These are phyloP conservation scores for Zosterops pallidus DNA, from an alignment of 2,113 vertebrate genomes.

Conservation along the genomic window DNA sequence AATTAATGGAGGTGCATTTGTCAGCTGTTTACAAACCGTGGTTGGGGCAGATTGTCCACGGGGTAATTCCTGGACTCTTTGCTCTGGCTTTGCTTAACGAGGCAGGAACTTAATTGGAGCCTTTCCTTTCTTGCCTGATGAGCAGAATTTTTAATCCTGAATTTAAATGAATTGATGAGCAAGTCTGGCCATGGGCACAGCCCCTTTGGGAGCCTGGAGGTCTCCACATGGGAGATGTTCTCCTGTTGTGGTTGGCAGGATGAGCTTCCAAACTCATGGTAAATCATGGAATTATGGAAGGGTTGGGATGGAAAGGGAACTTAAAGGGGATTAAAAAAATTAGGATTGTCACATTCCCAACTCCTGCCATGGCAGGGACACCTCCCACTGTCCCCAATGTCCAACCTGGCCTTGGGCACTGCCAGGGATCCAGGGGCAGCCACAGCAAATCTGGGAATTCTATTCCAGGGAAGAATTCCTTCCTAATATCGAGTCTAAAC, in stretches of 20 bases:
- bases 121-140: neutral
- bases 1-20: neutral
- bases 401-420: too few relatives aligned
- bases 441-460: too few relatives aligned
- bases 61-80: neutral
- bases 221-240: neutral
- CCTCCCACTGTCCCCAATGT: neutral
- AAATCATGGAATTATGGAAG: neutral
- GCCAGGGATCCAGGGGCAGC: too few relatives aligned
- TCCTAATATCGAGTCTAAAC: too few relatives aligned
- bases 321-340: neutral
- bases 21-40: neutral
- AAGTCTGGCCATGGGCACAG: neutral
- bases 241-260: neutral
- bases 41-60: neutral
- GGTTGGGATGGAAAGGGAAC: neutral
- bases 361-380: neutral
- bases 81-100: neutral
- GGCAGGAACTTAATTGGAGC: neutral
- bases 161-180: neutral
- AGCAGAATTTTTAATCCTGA: neutral
- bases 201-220: too few relatives aligned
- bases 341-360: neutral
- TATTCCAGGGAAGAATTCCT: too few relatives aligned
- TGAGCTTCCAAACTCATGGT: fast-evolving